Evolutionary conservation across 2,113 vertebrate species (phyloP).

Genomic region (Notarius lentiginosus): DNA sequence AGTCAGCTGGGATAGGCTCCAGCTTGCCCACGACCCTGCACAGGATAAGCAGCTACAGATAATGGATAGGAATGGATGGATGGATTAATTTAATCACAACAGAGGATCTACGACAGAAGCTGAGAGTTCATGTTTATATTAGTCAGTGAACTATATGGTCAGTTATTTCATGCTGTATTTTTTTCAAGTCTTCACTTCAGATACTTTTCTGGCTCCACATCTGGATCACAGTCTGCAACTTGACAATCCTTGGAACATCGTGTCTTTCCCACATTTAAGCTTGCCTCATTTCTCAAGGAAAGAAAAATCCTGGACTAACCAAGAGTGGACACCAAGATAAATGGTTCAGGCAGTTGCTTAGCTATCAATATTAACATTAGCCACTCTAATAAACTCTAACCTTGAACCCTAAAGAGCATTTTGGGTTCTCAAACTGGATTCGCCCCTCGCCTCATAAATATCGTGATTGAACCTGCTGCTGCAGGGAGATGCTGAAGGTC

Average conservation of each 20-base stretch:
- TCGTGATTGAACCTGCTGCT: neutral
- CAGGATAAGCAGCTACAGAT: no score
- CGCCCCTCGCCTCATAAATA: conserved; percentile 40
- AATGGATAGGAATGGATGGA: no score
- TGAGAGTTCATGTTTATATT: neutral
- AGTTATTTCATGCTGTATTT: neutral
- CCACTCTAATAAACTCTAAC: conserved; percentile 40
- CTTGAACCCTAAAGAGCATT: conserved; percentile 34
- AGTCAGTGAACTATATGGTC: neutral
- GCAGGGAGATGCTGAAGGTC: conserved; percentile 40
- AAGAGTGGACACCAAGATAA: neutral
- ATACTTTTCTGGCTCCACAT: neutral
- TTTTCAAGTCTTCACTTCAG: neutral
- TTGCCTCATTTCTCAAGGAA: neutral
- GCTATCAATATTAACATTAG: conserved; percentile 31
- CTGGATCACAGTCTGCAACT: neutral
- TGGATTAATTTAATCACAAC: neutral
- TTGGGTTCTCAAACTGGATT: conserved; percentile 29
- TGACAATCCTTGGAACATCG: neutral
- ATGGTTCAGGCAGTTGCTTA: neutral
- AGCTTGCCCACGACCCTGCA: no score
- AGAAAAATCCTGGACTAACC: neutral
- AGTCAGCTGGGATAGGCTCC: no score
- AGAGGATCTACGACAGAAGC: neutral
- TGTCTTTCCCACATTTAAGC: neutral